Percentiles rank a stretch among this genome's conserved stretches.
Evolutionary conservation across 1,140 invertebrate species (phyloP).

Genomic region (Pristionchus pacificus): DNA sequence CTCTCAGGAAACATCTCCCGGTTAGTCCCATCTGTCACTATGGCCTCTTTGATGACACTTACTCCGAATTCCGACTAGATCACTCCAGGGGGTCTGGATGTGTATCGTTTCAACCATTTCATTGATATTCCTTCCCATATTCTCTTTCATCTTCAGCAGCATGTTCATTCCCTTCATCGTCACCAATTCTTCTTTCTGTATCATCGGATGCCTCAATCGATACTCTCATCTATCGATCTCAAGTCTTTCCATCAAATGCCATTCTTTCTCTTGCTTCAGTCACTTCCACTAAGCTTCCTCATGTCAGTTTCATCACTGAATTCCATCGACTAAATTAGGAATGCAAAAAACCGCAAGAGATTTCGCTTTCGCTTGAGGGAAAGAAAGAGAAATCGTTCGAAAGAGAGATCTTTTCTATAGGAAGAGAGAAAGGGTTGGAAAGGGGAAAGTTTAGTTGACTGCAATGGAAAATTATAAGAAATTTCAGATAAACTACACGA

Average conservation of each 20-base stretch:
- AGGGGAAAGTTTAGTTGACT: too few species aligned
- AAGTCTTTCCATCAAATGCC: neutral
- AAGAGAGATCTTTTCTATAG: neutral
- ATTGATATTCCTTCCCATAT: neutral
- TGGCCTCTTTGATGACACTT: too few species aligned
- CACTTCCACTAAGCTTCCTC: neutral
- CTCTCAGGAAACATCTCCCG: too few species aligned
- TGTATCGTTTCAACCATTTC: neutral
- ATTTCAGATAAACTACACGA: conserved; percentile 37
- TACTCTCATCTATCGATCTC: neutral
- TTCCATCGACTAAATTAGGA: neutral
- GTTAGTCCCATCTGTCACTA: too few species aligned
- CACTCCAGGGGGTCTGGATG: too few species aligned
- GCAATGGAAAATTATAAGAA: too few species aligned
- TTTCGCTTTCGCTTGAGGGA: conserved; percentile 46
- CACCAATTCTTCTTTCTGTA: too few species aligned
- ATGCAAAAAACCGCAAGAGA: conserved; percentile 30
- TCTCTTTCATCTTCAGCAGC: neutral
- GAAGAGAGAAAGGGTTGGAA: too few species aligned
- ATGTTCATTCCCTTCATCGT: neutral
- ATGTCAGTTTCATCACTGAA: neutral
- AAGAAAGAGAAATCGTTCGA: neutral
- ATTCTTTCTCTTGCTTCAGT: neutral
- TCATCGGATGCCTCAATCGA: too few species aligned
- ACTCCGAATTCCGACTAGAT: too few species aligned